Percentiles rank a stretch among this genome's conserved stretches.
phyloP scores from a whole-genome alignment of 2,888 invertebrate genomes.

The Chalcis sispes region DNA sequence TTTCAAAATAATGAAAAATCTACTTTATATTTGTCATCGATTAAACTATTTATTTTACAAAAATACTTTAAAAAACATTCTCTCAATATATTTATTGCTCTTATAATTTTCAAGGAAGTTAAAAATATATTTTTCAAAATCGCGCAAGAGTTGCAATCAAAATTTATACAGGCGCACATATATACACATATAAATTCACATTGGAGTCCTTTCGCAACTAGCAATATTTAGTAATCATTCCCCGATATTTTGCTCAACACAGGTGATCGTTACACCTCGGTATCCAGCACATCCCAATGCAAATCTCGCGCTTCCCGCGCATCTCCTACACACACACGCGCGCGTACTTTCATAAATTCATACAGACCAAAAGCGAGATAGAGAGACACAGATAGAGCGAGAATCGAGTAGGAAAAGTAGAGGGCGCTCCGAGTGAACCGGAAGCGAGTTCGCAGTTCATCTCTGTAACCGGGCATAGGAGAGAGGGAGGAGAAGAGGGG shows the following conservation, averaged over 20 bases:
- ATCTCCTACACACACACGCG: not conserved
- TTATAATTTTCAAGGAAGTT: too few species aligned
- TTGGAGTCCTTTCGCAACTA: not conserved
- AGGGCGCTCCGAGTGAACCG: conserved; percentile 22
- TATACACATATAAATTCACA: not conserved
- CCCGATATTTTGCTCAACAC: conserved; percentile 24
- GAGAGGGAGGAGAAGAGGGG: not conserved
- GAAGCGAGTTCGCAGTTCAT: conserved; percentile 45
- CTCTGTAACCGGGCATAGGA: not conserved
- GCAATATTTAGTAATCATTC: conserved; percentile 1
- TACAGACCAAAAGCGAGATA: too few species aligned
- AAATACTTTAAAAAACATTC: too few species aligned
- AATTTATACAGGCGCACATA: too few species aligned
- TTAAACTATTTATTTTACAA: too few species aligned
- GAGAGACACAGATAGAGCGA: too few species aligned
- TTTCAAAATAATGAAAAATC: too few species aligned
- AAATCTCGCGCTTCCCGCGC: not conserved
- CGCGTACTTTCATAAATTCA: not conserved
- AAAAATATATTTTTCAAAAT: too few species aligned
- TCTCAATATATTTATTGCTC: too few species aligned
- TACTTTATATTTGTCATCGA: too few species aligned
- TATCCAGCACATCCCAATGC: not conserved
- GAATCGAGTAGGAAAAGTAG: conserved; percentile 20
- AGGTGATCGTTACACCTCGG: conserved; percentile 28
- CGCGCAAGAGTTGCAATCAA: too few species aligned